Conservation (phyloP, 2,113 vertebrate genomes). For the Elanoides forficatus region DNA sequence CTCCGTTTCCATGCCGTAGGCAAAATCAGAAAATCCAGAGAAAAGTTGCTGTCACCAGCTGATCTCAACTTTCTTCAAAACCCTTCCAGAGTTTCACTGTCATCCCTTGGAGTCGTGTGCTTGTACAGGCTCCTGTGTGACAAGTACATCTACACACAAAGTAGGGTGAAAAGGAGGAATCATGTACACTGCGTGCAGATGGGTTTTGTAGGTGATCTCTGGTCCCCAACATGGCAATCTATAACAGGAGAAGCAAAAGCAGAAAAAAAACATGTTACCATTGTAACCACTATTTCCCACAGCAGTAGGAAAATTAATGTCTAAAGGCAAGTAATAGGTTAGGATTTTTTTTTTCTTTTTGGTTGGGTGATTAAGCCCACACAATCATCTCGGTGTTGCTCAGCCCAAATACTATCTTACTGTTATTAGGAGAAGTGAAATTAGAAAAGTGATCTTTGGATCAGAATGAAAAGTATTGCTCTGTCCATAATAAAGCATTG, state of each 20-base stretch:
- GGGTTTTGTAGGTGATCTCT: not conserved
- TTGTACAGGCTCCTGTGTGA: not conserved
- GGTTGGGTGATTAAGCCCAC: not conserved
- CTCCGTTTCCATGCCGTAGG: not conserved
- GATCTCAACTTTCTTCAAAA: not conserved
- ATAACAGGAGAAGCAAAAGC: not conserved
- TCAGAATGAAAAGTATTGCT: not conserved
- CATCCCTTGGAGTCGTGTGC: accelerated
- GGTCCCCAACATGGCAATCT: not conserved
- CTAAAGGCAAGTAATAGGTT: not conserved
- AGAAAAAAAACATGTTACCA: not conserved
- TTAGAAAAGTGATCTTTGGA: not conserved
- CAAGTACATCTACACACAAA: not conserved
- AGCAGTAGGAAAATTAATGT: not conserved
- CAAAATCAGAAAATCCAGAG: not conserved
- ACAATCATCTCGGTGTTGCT: not conserved
- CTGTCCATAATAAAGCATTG: not conserved
- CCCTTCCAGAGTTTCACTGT: not conserved
- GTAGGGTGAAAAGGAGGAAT: not conserved
- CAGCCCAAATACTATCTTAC: not conserved
- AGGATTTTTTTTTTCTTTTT: not conserved
- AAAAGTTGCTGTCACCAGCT: not conserved
- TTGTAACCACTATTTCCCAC: not conserved
- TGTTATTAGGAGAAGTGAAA: not conserved
- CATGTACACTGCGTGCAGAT: accelerated